Conservation (phyloP, 2,113 vertebrate species). For the Strix aluco region DNA sequence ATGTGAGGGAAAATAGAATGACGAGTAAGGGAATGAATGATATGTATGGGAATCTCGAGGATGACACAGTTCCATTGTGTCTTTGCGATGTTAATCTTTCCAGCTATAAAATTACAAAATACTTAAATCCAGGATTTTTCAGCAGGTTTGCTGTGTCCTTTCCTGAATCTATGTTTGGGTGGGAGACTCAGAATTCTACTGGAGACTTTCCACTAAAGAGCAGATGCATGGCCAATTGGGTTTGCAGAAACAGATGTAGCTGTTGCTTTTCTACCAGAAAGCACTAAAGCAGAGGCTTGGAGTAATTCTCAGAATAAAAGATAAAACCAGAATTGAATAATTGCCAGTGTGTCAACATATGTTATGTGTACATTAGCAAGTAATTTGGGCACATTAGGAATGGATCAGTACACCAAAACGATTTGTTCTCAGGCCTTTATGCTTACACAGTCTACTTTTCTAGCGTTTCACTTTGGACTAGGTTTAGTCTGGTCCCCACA, state of each 20-base stretch:
- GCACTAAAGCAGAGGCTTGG: background rate
- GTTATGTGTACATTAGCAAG: background rate
- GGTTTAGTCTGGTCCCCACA: background rate
- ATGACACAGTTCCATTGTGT: conserved; percentile 15
- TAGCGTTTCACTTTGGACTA: background rate
- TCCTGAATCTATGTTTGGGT: background rate
- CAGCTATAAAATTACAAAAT: conserved; percentile 6
- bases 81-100: conserved; percentile 50
- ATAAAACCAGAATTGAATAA: background rate
- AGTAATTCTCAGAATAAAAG: background rate
- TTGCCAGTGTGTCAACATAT: background rate
- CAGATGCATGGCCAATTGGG: background rate
- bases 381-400: background rate
- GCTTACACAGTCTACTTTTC: background rate
- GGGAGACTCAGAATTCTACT: background rate
- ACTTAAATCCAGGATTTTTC: conserved; percentile 7
- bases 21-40: conserved; percentile 13
- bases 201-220: conserved; percentile 45
- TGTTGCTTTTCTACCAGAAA: background rate
- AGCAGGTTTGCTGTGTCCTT: conserved; percentile 28
- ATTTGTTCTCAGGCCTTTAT: background rate
- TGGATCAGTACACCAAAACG: background rate
- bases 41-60: background rate
- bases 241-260: conserved; percentile 8
- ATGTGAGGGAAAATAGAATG: background rate